Percentiles rank a stretch among this genome's conserved stretches.
Conservation (phyloP, 2,113 vertebrate genomes). For the Martes martes region DNA sequence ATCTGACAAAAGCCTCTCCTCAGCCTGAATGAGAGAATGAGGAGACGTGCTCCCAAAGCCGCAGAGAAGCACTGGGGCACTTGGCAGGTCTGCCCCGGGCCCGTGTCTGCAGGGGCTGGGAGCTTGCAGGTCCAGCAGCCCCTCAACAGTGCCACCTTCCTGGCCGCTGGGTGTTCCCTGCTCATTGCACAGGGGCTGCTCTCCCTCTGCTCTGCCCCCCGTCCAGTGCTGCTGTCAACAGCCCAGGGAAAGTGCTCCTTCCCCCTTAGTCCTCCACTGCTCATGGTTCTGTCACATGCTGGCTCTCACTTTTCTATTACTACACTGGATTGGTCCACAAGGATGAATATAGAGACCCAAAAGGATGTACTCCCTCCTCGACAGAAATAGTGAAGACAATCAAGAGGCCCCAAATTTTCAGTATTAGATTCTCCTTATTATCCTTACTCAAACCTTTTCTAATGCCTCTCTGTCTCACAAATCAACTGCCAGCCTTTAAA, state of each 20-base stretch:
- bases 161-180: not conserved
- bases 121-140: not conserved
- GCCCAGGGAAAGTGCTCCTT: not conserved
- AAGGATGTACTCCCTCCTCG: not conserved
- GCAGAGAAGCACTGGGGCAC: not conserved
- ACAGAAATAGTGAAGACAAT: not conserved
- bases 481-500: not conserved
- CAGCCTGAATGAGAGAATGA: not conserved
- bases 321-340: not conserved
- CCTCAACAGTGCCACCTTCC: rapidly evolving
- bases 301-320: not conserved
- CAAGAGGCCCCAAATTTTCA: not conserved
- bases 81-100: not conserved
- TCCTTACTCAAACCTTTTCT: not conserved
- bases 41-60: not conserved
- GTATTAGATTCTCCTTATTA: not conserved
- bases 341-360: not conserved
- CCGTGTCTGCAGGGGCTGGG: not conserved
- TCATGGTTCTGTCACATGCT: not conserved
- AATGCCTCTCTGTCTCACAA: not conserved
- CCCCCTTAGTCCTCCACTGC: not conserved
- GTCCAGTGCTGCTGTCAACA: not conserved
- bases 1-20: not conserved
- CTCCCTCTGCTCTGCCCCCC: not conserved
- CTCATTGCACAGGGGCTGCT: no score